Evolutionary conservation across 2,888 invertebrate genomes (phyloP), one percentile per base, ranked within the genome.

Genomic region (Mythimna vitellina): DNA sequence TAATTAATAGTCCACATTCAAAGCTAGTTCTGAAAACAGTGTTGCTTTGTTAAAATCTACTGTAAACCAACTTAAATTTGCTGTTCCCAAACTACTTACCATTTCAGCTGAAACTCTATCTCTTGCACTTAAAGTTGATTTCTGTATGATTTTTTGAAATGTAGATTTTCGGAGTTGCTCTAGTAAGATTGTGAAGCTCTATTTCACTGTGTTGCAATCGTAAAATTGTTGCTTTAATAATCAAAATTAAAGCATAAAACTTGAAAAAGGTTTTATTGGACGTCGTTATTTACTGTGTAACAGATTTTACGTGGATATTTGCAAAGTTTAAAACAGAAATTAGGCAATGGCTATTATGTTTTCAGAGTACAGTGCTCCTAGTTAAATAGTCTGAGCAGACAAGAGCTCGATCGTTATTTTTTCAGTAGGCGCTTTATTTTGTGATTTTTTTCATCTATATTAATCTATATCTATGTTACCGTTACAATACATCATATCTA

Each of bases 11-110:
- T 76, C 69, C 32, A 81, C 81, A 85, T 81, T 80, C 78, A 82
- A 71, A 61, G 79, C 73, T 73, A 72, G 60, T 81, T 77, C 71
- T 32, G 69, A 78, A 82, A 83, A 88, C 87, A 88, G 74, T 84
- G 89, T 89, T 88, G 88, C 88, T 84, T 79, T 88, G 85, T 87
- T 86, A 86, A 89, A 84, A 82, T 83, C 80, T 80, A 76, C 80
- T 78, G 60, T 69, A 70, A 76, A 75, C 79, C 63, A 73, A 78
- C 63, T 64, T 69, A 46, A 0, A 57, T 65, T 63, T 81, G 32
- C 71, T 5, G 14, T 63, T 61, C 2, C 9, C 42, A 49, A 66
- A 56, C 51, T 25, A 60, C 22, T 68, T 22, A 62, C 7, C 9
- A 38, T 49, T 60, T 38, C 17, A 29, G 20, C 4, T 29, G 9